These are phyloP conservation scores for Electrona antarctica DNA, from an alignment of 2,113 vertebrate genomes.

Conservation along the genomic window DNA sequence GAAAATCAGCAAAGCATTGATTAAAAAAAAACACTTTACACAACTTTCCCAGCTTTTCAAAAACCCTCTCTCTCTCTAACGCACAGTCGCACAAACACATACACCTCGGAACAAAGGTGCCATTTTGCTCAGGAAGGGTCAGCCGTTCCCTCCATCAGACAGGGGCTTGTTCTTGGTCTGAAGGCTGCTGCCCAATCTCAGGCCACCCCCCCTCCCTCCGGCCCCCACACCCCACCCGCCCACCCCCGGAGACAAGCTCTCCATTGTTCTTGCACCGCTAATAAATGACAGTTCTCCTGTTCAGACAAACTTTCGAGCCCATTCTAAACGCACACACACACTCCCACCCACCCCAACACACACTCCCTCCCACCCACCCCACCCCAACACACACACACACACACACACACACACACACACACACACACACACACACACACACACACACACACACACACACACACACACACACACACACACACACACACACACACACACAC, in stretches of 20 bases:
- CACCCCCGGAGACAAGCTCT: conserved; percentile 80
- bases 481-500: conserved; percentile 3
- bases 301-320: conserved; percentile 74
- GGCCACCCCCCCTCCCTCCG: conserved; percentile 66
- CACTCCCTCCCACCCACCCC: no score
- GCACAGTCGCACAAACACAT: conserved; percentile 73
- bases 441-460: neutral
- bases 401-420: conserved; percentile 16
- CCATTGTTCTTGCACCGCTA: conserved; percentile 80
- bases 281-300: conserved; percentile 81
- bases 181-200: conserved; percentile 81
- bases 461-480: neutral
- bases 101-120: conserved; percentile 84
- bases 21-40: conserved; percentile 34
- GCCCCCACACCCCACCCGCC: conserved; percentile 57
- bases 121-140: conserved; percentile 84
- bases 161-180: conserved; percentile 82
- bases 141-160: conserved; percentile 84
- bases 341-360: conserved; percentile 25
- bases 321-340: conserved; percentile 61
- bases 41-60: conserved; percentile 46
- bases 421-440: conserved; percentile 7
- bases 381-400: conserved; percentile 9
- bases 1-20: conserved; percentile 26
- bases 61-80: conserved; percentile 40